These are phyloP conservation scores for Heteronetta atricapilla DNA, from an alignment of 2,113 vertebrate genomes.

Conservation along the genomic window DNA sequence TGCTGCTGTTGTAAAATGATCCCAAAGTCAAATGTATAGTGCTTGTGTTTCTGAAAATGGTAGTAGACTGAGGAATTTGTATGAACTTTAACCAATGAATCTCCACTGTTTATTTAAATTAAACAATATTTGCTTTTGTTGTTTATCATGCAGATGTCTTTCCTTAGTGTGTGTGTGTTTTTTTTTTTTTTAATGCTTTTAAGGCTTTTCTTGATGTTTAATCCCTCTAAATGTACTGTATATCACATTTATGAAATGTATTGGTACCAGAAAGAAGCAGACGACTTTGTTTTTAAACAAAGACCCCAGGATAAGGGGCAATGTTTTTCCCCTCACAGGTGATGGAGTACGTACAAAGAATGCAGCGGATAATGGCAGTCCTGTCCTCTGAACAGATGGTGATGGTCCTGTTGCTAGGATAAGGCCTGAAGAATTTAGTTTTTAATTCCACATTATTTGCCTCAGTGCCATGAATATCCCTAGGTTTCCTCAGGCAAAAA, in stretches of 20 bases:
- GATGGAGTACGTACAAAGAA: slow-evolving; percentile 86
- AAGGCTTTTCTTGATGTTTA: slow-evolving; percentile 27
- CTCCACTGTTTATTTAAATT: slow-evolving; percentile 49
- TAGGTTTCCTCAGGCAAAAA: slow-evolving; percentile 85
- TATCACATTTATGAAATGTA: slow-evolving; percentile 73
- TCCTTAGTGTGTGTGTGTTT: not conserved
- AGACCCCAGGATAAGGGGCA: slow-evolving; percentile 75
- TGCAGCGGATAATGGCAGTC: slow-evolving; percentile 81
- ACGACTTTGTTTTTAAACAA: slow-evolving; percentile 77
- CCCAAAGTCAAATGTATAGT: not conserved
- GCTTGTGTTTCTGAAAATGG: not conserved
- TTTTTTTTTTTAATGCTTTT: slow-evolving; percentile 18
- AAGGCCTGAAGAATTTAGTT: slow-evolving; percentile 92
- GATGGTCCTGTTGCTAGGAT: slow-evolving; percentile 93
- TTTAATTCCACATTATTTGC: slow-evolving; percentile 97
- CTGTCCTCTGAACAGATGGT: slow-evolving; percentile 92
- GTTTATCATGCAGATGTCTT: slow-evolving; percentile 54
- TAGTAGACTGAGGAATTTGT: not conserved
- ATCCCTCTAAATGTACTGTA: slow-evolving; percentile 65
- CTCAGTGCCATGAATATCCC: slow-evolving; percentile 89
- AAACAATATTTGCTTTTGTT: slow-evolving; percentile 57
- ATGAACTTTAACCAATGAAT: not conserved
- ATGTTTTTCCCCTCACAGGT: slow-evolving; percentile 85
- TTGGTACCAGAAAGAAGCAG: slow-evolving; percentile 63
- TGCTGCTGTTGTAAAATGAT: not conserved